These are phyloP conservation scores for Valencia hispanica DNA, from an alignment of 2,797 vertebrate species.

Conservation along the genomic window DNA sequence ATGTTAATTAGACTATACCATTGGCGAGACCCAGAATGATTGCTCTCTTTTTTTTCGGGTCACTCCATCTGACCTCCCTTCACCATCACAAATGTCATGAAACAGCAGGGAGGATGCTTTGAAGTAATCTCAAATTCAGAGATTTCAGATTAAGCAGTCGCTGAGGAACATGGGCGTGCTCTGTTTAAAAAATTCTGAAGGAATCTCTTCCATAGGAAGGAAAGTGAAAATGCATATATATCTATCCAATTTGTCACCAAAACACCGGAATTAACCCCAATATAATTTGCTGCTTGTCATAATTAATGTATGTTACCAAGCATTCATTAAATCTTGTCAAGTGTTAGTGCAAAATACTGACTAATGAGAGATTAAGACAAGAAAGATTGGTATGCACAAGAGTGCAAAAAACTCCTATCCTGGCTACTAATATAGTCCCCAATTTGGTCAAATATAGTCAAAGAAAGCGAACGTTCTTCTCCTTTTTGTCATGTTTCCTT, in stretches of 20 bases:
- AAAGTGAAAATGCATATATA: neutral
- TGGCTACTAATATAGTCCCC: no score
- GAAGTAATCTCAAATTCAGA: constrained; percentile 1
- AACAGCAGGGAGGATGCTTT: constrained; percentile 34
- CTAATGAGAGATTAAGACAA: neutral
- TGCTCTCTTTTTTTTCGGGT: constrained; percentile 58
- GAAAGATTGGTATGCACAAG: neutral
- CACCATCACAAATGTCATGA: constrained; percentile 63
- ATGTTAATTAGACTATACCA: constrained; percentile 80
- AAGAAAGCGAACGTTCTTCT: no score
- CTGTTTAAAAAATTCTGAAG: neutral
- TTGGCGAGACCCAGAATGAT: constrained; percentile 56
- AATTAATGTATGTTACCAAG: neutral
- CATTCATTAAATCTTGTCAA: neutral
- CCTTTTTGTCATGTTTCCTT: no score
- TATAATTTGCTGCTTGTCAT: neutral
- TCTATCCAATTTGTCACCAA: neutral
- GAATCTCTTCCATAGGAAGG: neutral
- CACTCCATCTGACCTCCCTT: constrained; percentile 55
- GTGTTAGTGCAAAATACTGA: neutral
- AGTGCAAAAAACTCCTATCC: no score
- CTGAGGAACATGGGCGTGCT: neutral
- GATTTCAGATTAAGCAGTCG: neutral
- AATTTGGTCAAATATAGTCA: no score
- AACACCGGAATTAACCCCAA: neutral